Percentiles rank a stretch among this genome's conserved stretches.
Evolutionary conservation across 2,888 invertebrate genomes (phyloP).

Genomic region (Hirtodrosophila alboralis): DNA sequence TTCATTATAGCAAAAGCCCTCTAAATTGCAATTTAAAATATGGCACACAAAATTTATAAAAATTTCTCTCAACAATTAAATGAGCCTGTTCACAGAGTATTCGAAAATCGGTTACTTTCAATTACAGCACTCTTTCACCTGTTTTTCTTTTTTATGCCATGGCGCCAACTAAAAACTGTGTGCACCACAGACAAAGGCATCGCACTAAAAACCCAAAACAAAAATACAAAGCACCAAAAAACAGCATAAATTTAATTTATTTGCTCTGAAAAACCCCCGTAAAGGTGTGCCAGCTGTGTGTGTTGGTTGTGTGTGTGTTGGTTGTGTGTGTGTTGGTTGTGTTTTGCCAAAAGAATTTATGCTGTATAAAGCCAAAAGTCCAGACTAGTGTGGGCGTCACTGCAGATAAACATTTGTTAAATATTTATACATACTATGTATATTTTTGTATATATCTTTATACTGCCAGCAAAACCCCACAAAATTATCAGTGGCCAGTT

Average conservation of each 20-base stretch:
- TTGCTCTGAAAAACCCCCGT: constrained; percentile 45
- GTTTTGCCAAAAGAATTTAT: constrained; percentile 46
- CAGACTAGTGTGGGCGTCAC: constrained; percentile 28
- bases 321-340: constrained; percentile 18
- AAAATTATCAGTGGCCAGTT: constrained; percentile 3
- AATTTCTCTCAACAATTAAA: too few relatives aligned
- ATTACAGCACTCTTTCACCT: constrained; percentile 3
- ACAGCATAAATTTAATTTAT: constrained; percentile 75
- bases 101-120: neutral
- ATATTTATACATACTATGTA: constrained; percentile 50
- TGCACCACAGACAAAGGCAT: constrained; percentile 22
- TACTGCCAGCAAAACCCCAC: constrained; percentile 6
- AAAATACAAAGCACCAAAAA: constrained; percentile 48
- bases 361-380: constrained; percentile 52
- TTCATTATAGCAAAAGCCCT: too few relatives aligned
- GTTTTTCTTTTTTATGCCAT: constrained; percentile 23
- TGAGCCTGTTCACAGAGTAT: too few relatives aligned
- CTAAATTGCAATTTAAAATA: too few relatives aligned
- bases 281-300: constrained; percentile 40
- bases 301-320: constrained; percentile 11
- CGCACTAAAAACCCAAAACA: constrained; percentile 16
- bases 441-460: constrained; percentile 7
- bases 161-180: constrained; percentile 50
- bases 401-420: constrained; percentile 67
- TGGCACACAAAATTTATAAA: too few relatives aligned